Evolutionary conservation across 1,140 invertebrate species (phyloP).

Genomic region (Halyomorpha halys): DNA sequence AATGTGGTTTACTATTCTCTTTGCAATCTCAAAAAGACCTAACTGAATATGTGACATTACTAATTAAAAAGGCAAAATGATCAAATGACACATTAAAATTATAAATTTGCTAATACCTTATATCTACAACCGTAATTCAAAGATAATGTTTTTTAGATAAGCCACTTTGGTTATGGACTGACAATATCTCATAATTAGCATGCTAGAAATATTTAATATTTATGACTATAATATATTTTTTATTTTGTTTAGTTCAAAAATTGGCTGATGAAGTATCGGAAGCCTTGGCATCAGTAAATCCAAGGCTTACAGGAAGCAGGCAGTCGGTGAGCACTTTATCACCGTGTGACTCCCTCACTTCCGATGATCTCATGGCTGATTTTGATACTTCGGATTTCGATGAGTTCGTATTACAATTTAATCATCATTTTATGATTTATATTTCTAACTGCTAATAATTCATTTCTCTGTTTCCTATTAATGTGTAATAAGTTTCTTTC

Average conservation of each 20-base stretch:
- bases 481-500: neutral
- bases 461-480: neutral
- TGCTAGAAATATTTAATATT: no score
- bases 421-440: neutral
- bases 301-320: slow-evolving; percentile 13
- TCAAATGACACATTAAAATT: no score
- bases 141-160: no score
- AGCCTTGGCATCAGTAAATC: slow-evolving; percentile 13
- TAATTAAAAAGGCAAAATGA: no score
- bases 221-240: no score
- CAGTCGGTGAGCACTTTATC: slow-evolving; percentile 61
- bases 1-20: no score
- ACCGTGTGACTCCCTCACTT: slow-evolving; percentile 64
- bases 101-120: no score
- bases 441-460: neutral
- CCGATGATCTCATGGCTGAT: slow-evolving; percentile 74
- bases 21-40: no score
- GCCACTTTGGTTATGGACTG: no score
- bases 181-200: no score
- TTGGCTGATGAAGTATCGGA: slow-evolving; percentile 23
- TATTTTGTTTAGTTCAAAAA: slow-evolving; percentile 19
- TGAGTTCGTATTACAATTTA: slow-evolving; percentile 24
- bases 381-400: slow-evolving; percentile 43
- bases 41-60: no score
- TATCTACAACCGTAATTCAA: no score